These are phyloP conservation scores for Odocoileus virginianus DNA, from an alignment of 2,113 vertebrate genomes.

Conservation along the genomic window DNA sequence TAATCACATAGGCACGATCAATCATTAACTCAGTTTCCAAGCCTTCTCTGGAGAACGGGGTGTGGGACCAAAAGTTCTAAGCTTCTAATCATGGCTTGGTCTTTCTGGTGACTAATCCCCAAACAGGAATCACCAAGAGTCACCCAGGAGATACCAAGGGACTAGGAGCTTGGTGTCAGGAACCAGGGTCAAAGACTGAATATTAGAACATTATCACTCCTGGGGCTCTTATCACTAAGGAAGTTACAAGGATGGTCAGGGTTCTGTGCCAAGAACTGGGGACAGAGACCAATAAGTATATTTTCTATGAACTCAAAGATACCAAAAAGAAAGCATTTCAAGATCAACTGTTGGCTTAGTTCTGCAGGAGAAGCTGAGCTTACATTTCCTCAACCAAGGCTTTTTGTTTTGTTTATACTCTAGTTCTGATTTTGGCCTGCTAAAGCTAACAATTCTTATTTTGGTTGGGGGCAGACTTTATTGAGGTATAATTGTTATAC, in stretches of 20 bases:
- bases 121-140: neutral
- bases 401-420: neutral
- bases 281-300: neutral
- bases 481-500: neutral
- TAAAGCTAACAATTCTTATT: neutral
- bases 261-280: neutral
- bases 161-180: neutral
- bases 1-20: neutral
- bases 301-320: neutral
- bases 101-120: neutral
- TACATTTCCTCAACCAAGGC: neutral
- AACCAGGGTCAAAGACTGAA: neutral
- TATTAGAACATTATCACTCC: neutral
- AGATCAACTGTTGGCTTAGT: neutral
- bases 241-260: neutral
- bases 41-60: neutral
- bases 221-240: neutral
- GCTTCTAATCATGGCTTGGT: neutral
- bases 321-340: neutral
- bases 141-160: neutral
- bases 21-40: neutral
- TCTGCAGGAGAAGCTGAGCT: neutral
- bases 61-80: neutral
- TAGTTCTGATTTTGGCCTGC: neutral
- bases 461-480: neutral